Conservation (phyloP, 2,797 vertebrate species). For the Centroberyx gerrardi region DNA sequence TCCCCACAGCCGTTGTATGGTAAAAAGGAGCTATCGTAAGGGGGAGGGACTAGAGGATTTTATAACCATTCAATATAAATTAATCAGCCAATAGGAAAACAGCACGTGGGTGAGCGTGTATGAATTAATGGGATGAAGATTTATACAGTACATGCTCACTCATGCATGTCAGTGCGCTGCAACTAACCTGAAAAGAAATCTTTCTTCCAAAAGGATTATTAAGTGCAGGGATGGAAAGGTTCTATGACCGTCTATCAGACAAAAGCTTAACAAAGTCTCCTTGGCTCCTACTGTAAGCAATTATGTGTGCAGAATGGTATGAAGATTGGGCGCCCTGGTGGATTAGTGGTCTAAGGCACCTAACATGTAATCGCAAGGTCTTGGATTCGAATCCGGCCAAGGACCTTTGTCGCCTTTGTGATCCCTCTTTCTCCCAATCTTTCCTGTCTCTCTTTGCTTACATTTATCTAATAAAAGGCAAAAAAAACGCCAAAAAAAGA, state of each 20-base stretch:
- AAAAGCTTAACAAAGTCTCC: background rate
- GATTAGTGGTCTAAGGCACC: too few species aligned
- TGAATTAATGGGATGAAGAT: constrained; percentile 42
- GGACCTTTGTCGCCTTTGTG: too few species aligned
- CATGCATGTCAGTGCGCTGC: too few species aligned
- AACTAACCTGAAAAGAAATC: background rate
- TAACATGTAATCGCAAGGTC: too few species aligned
- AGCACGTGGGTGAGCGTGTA: constrained; percentile 17
- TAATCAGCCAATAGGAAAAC: constrained; percentile 51
- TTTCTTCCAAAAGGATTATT: constrained; percentile 3
- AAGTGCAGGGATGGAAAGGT: background rate
- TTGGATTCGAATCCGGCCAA: too few species aligned
- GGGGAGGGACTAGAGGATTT: constrained; percentile 49
- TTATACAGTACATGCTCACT: constrained; percentile 3
- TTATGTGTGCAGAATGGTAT: background rate
- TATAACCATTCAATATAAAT: constrained; percentile 47
- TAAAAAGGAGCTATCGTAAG: constrained; percentile 38
- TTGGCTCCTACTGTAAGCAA: background rate
- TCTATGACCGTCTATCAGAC: background rate
- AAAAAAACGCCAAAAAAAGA: too few species aligned
- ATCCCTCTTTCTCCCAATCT: too few species aligned
- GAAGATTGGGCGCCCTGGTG: background rate
- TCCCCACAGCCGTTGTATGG: background rate
- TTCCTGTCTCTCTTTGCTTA: too few species aligned
- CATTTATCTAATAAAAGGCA: too few species aligned